Evolutionary conservation across 2,113 vertebrate genomes (phyloP).

Genomic region (Corythaeola cristata): DNA sequence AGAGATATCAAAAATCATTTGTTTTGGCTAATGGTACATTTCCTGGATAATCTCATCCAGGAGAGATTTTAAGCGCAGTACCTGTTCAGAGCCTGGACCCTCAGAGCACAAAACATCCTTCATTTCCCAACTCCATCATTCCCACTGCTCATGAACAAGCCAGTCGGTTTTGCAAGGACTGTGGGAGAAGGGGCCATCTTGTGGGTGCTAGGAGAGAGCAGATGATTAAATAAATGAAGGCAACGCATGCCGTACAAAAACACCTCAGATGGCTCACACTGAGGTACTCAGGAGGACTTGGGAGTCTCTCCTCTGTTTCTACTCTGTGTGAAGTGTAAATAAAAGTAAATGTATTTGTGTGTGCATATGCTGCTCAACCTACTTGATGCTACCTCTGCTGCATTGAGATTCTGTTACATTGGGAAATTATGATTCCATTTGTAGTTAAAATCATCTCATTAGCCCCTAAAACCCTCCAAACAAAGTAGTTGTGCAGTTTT

Average conservation of each 20-base stretch:
- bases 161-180: background rate
- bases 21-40: background rate
- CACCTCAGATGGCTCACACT: background rate
- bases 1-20: background rate
- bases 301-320: background rate
- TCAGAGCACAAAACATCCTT: background rate
- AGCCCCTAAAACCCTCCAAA: background rate
- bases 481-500: background rate
- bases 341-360: background rate
- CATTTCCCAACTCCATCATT: background rate
- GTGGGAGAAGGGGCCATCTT: background rate
- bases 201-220: background rate
- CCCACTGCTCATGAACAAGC: rapidly evolving
- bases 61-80: background rate
- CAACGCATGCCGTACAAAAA: rapidly evolving
- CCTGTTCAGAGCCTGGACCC: background rate
- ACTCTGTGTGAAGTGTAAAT: background rate
- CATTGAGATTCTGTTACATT: background rate
- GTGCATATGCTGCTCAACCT: background rate
- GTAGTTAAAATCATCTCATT: background rate
- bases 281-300: background rate
- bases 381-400: background rate
- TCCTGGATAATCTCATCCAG: background rate
- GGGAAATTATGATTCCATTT: background rate
- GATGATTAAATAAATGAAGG: background rate